A percentile compares a stretch with the other conserved stretches of the same genome.
Evolutionary conservation across 2,797 vertebrate species (phyloP).

Genomic region (Catostomus latipinnis): DNA sequence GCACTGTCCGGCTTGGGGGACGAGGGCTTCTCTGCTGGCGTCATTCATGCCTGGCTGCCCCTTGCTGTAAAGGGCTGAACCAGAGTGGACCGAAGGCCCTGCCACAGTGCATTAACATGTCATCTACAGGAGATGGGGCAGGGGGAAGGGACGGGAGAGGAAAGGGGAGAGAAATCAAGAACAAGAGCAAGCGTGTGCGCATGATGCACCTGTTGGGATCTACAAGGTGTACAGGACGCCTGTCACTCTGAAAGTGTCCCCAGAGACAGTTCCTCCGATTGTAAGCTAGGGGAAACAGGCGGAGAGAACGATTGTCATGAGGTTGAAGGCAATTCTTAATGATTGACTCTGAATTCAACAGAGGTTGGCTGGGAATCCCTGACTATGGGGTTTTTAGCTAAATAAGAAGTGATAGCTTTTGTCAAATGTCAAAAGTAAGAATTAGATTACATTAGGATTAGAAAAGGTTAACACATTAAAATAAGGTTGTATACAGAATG

Average conservation of each 20-base stretch:
- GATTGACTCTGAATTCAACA: slow-evolving; percentile 57
- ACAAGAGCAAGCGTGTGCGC: slow-evolving; percentile 22
- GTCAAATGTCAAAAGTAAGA: slow-evolving; percentile 16
- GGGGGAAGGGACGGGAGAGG: slow-evolving; percentile 44
- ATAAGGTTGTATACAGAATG: too few relatives aligned
- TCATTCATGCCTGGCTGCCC: slow-evolving; percentile 55
- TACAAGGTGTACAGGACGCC: slow-evolving; percentile 60
- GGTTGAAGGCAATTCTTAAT: slow-evolving; percentile 62
- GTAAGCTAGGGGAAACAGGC: slow-evolving; percentile 49
- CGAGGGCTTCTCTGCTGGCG: slow-evolving; percentile 38
- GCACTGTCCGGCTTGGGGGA: slow-evolving; percentile 63
- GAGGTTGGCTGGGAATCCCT: slow-evolving; percentile 33
- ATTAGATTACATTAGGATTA: too few relatives aligned
- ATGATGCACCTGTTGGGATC: slow-evolving; percentile 35
- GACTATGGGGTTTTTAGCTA: slow-evolving; percentile 55
- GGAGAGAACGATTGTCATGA: slow-evolving; percentile 44
- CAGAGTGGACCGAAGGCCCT: slow-evolving; percentile 54
- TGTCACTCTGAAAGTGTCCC: slow-evolving; percentile 64
- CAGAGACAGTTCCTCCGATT: slow-evolving; percentile 19
- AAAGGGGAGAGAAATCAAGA: not conserved
- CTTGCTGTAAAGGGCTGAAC: slow-evolving; percentile 44
- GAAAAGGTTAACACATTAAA: too few relatives aligned
- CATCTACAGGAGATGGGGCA: slow-evolving; percentile 50
- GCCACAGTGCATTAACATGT: slow-evolving; percentile 66
- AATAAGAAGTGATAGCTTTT: slow-evolving; percentile 55